Conservation (phyloP, 2,113 vertebrate genomes). For the Chauna torquata region DNA sequence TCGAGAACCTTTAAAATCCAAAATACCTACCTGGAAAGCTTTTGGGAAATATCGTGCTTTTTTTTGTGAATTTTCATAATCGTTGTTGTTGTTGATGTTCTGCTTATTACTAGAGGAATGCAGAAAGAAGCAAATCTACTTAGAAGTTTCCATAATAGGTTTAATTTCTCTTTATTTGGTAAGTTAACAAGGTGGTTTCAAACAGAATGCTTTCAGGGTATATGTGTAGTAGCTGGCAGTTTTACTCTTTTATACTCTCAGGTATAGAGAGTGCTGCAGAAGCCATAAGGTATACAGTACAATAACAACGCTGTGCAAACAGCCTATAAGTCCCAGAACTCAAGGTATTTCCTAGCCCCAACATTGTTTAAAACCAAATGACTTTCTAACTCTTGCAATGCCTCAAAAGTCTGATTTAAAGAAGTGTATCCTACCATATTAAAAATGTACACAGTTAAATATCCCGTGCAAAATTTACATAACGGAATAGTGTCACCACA, state of each 20-base stretch:
- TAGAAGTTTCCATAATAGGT: background rate
- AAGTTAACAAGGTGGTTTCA: background rate
- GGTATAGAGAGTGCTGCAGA: background rate
- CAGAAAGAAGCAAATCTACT: background rate
- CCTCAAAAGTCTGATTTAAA: background rate
- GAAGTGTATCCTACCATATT: background rate
- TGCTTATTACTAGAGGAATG: background rate
- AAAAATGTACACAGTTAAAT: conserved; percentile 33
- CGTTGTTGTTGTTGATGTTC: background rate
- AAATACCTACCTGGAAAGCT: background rate
- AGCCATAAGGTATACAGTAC: background rate
- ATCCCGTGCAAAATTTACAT: background rate
- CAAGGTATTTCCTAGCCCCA: background rate
- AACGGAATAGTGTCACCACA: background rate
- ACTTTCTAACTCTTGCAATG: background rate
- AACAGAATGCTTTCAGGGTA: background rate
- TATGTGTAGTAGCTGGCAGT: background rate
- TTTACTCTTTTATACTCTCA: background rate
- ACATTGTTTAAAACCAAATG: background rate
- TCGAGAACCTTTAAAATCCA: background rate
- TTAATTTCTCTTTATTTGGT: conserved; percentile 3
- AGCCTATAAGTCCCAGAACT: background rate
- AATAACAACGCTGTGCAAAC: background rate
- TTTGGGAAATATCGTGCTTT: background rate
- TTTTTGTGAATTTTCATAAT: background rate